Evolutionary conservation across 2,113 vertebrate genomes (phyloP).

Genomic region (Hiodon alosoides): DNA sequence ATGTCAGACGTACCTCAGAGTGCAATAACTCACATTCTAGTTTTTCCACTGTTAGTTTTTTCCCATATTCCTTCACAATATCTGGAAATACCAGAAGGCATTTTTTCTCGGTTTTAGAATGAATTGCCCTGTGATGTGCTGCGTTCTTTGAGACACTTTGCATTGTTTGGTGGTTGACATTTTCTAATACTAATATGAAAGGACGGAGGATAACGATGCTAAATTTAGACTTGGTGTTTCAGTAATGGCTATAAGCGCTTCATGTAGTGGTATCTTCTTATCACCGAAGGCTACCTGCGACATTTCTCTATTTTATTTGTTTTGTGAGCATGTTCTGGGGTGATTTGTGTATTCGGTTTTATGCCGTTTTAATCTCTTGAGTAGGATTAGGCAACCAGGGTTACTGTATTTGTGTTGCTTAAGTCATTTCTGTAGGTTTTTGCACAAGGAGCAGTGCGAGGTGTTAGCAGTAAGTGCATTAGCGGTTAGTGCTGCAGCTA

Average conservation of each 20-base stretch:
- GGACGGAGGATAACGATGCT: conserved; percentile 21
- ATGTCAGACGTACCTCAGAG: neutral
- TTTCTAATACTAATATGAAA: conserved; percentile 18
- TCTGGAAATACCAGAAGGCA: neutral
- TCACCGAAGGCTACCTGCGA: neutral
- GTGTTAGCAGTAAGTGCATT: too few relatives aligned
- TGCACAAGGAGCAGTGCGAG: too few relatives aligned
- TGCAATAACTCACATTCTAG: neutral
- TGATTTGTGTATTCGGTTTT: neutral
- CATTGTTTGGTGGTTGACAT: conserved; percentile 2
- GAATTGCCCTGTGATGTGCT: neutral
- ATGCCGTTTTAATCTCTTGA: too few relatives aligned
- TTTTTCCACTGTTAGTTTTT: too few relatives aligned
- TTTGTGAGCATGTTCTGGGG: neutral
- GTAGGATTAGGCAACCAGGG: too few relatives aligned
- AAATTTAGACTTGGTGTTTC: conserved; percentile 29
- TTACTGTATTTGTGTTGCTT: too few relatives aligned
- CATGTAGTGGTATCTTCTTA: neutral
- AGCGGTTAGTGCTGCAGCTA: too few relatives aligned
- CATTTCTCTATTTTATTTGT: neutral
- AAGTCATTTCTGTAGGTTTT: too few relatives aligned
- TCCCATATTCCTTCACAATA: neutral
- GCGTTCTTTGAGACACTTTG: too few relatives aligned
- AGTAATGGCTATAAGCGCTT: conserved; percentile 1
- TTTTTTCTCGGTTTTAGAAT: neutral